Evolutionary conservation across 2,888 invertebrate genomes (phyloP), one percentile per base, ranked within the genome.

Genomic region (Criorhina ranunculi): DNA sequence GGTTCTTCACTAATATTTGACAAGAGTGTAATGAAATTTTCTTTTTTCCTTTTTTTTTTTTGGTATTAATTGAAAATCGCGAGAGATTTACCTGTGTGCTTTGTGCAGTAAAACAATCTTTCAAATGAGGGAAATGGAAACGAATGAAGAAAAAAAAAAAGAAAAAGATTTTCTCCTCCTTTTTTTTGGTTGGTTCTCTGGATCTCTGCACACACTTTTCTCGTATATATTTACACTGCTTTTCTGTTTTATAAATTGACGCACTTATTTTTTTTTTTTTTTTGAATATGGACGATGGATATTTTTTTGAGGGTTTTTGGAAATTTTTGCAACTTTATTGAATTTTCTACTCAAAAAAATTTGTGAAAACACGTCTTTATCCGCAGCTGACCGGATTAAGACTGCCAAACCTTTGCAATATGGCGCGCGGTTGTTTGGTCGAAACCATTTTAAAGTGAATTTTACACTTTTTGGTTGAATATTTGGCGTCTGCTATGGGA

Each of bases 321-420:
- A 53, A 55, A 78, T 81, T 72, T 86, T 78, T 86, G 69, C 69
- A 79, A 86, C 72, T 86, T 86, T 80, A 86, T 79, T 85, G 29
- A 86, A 86, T 79, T 64, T 72, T 81, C 70, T 66, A 76, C 33
- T 78, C 64, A 46, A n/a, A n/a, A n/a, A n/a, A 76, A 69, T 24
- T 24, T 33, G 62, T 33, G 46, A 80, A 86, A 86, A 49, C 69
- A 92, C 93, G 93, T 93, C 93, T 91, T 89, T 88, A 92, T 91
- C 92, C 91, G 91, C 92, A 92, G 92, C 91, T 93, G 92, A 93
- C 92, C 92, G 92, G 93, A 93, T 93, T 93, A 93, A 93, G 93
- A 94, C 93, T 93, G 93, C 92, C 88, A 88, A 89, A 87, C 87
- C 88, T 88, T 88, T 87, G 88, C 90, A 90, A 90, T 89, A 90